Conservation (phyloP, 2,888 invertebrate species). For the Bellardia pandia region DNA sequence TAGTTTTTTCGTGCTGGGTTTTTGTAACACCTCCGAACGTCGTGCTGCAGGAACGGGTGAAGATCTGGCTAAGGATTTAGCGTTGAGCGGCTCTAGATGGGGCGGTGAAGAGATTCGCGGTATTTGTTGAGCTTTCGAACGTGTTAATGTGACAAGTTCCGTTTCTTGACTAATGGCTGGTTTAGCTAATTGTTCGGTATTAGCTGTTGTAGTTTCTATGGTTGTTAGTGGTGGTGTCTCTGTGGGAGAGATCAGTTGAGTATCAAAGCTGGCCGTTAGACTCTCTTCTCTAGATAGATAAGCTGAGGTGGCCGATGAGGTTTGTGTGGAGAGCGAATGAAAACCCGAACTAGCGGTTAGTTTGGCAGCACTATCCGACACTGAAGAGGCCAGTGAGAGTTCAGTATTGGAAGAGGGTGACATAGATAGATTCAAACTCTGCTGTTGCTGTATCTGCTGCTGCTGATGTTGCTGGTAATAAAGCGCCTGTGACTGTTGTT, state of each 20-base stretch:
- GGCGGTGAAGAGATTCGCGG: conserved; percentile 65
- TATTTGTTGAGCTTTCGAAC: conserved; percentile 59
- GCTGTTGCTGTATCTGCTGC: background rate
- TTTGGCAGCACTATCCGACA: conserved; percentile 58
- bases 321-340: conserved; percentile 75
- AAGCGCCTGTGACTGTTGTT: conserved; percentile 38
- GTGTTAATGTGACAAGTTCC: conserved; percentile 65
- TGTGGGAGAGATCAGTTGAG: conserved; percentile 62
- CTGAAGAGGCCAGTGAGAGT: conserved; percentile 66
- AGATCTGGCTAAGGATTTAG: conserved; percentile 23
- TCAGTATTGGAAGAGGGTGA: conserved; percentile 73
- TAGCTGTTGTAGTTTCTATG: conserved; percentile 24
- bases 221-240: conserved; percentile 43
- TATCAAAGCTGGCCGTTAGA: conserved; percentile 74
- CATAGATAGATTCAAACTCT: conserved; percentile 57
- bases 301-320: conserved; percentile 74
- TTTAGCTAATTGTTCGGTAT: conserved; percentile 53
- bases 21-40: conserved; percentile 69
- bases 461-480: conserved; percentile 9
- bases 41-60: conserved; percentile 36
- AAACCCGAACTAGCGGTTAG: conserved; percentile 70
- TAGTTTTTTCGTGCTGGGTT: conserved; percentile 74
- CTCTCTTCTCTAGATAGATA: conserved; percentile 76
- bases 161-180: conserved; percentile 66
- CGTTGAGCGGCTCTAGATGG: conserved; percentile 8